Conservation (phyloP, 1,140 invertebrate genomes). For the Drosophila miranda region DNA sequence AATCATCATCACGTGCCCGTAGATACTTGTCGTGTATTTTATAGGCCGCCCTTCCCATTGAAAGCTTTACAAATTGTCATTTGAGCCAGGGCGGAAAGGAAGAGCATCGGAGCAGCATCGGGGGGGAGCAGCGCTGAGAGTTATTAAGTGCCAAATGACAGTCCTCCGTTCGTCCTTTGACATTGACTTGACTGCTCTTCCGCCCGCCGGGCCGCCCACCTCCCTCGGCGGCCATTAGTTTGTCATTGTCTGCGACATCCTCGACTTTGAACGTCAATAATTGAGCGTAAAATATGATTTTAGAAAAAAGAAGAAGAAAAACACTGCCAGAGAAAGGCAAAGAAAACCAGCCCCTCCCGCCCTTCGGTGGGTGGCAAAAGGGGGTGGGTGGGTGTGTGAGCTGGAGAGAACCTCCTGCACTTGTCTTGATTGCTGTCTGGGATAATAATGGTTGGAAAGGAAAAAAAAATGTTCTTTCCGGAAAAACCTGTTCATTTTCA, state of each 20-base stretch:
- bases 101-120: neutral
- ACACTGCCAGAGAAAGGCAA: constrained; percentile 13
- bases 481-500: no score
- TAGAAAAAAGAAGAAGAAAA: constrained; percentile 40
- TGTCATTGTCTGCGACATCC: constrained; percentile 70
- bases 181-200: constrained; percentile 45
- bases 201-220: neutral
- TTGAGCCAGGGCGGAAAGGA: constrained; percentile 44
- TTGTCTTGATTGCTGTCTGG: constrained; percentile 66
- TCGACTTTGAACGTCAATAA: constrained; percentile 77
- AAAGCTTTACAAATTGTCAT: constrained; percentile 80
- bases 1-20: constrained; percentile 15
- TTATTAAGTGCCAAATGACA: constrained; percentile 74
- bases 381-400: no score
- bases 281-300: constrained; percentile 80
- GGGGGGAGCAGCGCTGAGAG: constrained; percentile 17
- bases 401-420: constrained; percentile 50
- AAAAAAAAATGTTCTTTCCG: constrained; percentile 11
- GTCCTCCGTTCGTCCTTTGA: constrained; percentile 43
- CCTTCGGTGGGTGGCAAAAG: neutral
- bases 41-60: constrained; percentile 58
- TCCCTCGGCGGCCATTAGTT: constrained; percentile 61
- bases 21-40: constrained; percentile 42
- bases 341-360: neutral
- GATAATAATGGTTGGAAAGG: constrained; percentile 10